Evolutionary conservation across 1,140 invertebrate species (phyloP), one percentile per base, ranked within the genome.

Genomic region (Meloidogyne floridensis): DNA sequence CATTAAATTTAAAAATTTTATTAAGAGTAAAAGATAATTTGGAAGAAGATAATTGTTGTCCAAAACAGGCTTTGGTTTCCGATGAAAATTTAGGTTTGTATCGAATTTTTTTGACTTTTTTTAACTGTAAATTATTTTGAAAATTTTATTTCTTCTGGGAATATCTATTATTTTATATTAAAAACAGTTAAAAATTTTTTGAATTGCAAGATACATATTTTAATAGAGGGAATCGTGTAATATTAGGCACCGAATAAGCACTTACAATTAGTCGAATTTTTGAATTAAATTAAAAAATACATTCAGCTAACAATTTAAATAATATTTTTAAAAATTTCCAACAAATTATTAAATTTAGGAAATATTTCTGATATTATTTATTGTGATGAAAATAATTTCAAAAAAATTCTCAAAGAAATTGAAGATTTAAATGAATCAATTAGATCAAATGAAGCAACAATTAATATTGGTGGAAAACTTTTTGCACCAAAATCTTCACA

Each of bases 381-480:
- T 20, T 13, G 42, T 71, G 18, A 13, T 72, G 56, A 72, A 20
- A 71, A 51, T 32, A 65, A 72, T 72, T 53, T 69, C 7, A 51
- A 11, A 71, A 54, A 71, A 20, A 47, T 51, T 53, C 10, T 72
- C 8, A 51, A 79, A 72, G 72, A 47, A 32, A 15, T 79, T 18
- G 51, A 47, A 4, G 5, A 79, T 42, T n/a, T 72, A 9, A 72
- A 71, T 54, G 15, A 13, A 53, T 42, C 18, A n/a, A 15, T 79
- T 54, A 72, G 42, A 71, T 54, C 43, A 43, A 20, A 18, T 72
- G 77, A 79, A 51, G 43, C 59, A 71, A 51, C 32, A 71, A 56
- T 79, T 20, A 18, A 79, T 18, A 42, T 79, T 51, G 54, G n/a
- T 53, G 77, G 77, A 18, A 79, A 79, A 79, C 11, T 79, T 43